phyloP scores from a whole-genome alignment of 2,797 vertebrate genomes.

The Tinamus major region DNA sequence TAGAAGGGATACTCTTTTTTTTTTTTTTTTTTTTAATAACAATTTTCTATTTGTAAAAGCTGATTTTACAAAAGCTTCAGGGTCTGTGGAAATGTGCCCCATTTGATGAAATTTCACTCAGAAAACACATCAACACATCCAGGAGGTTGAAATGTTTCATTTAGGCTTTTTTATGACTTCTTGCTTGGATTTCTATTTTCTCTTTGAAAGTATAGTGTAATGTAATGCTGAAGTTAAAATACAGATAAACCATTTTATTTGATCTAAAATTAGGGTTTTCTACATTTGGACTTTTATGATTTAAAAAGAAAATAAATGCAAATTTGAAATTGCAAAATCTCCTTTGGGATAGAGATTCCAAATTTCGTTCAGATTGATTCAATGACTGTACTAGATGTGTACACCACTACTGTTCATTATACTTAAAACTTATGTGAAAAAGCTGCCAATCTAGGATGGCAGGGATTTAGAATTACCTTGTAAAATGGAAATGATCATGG shows the following conservation, averaged over 20 bases:
- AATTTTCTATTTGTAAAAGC: constrained; percentile 15
- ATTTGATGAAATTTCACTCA: constrained; percentile 39
- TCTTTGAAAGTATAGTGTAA: neutral
- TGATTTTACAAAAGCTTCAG: constrained; percentile 46
- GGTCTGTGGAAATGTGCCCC: neutral
- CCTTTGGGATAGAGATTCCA: neutral
- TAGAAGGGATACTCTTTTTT: neutral
- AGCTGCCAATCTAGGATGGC: neutral
- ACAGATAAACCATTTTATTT: neutral
- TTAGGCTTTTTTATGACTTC: constrained; percentile 27
- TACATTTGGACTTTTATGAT: neutral
- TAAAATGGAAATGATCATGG: constrained; percentile 38
- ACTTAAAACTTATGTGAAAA: neutral
- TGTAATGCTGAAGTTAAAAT: constrained; percentile 1
- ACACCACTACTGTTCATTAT: neutral
- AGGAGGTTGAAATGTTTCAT: constrained; percentile 28
- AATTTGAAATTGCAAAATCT: neutral
- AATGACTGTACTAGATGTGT: neutral
- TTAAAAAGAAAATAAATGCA: neutral
- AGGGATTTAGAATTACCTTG: neutral
- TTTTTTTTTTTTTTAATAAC: neutral
- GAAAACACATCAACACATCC: constrained; percentile 39
- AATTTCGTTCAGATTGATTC: neutral
- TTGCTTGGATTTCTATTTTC: constrained; percentile 21
- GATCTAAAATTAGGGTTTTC: neutral